phyloP scores from a whole-genome alignment of 1,140 invertebrate genomes.

The Ceratoteleas bidentatus region DNA sequence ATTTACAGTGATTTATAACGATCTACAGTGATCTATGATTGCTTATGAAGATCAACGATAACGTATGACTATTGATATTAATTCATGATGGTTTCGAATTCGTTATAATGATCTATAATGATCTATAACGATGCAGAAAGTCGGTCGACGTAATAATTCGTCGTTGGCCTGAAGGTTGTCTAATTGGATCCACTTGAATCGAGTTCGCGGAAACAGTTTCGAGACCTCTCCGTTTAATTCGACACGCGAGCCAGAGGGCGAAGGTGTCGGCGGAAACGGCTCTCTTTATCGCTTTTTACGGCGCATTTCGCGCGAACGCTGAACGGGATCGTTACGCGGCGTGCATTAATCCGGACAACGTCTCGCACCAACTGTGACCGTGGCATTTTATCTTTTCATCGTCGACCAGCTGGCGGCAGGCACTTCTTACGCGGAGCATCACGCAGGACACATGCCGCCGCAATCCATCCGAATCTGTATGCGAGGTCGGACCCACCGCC shows the following conservation, averaged over 20 bases:
- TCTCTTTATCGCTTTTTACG: slow-evolving; percentile 55
- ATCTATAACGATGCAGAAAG: no score
- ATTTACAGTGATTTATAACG: no score
- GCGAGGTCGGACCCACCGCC: slow-evolving; percentile 9
- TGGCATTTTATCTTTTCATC: slow-evolving; percentile 56
- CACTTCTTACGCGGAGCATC: slow-evolving; percentile 46
- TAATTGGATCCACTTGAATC: no score
- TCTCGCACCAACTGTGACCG: slow-evolving; percentile 49
- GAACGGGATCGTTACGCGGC: slow-evolving; percentile 49
- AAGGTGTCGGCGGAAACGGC: slow-evolving; percentile 33
- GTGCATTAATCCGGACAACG: slow-evolving; percentile 55
- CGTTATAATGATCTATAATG: no score
- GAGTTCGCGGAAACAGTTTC: no score
- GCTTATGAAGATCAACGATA: no score
- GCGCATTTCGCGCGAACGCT: slow-evolving; percentile 40
- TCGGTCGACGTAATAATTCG: no score
- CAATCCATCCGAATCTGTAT: slow-evolving; percentile 38
- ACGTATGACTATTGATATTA: no score
- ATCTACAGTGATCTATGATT: no score
- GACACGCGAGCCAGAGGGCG: neutral
- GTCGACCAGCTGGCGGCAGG: slow-evolving; percentile 52
- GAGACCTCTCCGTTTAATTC: neutral
- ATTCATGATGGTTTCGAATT: no score
- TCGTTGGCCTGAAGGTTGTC: no score
- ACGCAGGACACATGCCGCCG: slow-evolving; percentile 43